Evolutionary conservation across 2,113 vertebrate species (phyloP).

Genomic region (Meleagris gallopavo): DNA sequence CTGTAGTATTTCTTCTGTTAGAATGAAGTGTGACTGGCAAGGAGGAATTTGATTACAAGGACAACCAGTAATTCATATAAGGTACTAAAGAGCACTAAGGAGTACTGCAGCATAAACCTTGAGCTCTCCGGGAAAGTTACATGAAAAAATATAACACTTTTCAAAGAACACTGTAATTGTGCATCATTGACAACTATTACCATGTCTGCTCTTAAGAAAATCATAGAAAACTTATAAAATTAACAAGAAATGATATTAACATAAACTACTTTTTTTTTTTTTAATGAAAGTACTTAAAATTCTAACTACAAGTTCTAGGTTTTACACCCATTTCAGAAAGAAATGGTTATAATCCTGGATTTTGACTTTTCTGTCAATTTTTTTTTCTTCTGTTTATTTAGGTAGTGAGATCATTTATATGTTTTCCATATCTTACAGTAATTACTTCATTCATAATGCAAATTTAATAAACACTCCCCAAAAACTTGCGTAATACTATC

Average conservation of each 20-base stretch:
- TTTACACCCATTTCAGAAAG: neutral
- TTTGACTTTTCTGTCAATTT: neutral
- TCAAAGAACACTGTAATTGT: neutral
- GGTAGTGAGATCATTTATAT: neutral
- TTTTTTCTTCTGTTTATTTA: neutral
- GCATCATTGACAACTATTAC: neutral
- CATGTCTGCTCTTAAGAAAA: neutral
- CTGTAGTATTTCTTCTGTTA: neutral
- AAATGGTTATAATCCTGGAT: neutral
- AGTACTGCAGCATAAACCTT: neutral
- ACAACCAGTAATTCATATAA: neutral
- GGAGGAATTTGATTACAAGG: conserved; percentile 1
- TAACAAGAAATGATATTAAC: neutral
- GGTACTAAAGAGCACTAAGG: neutral
- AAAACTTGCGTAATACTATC: neutral
- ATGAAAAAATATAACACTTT: neutral
- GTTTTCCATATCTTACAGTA: neutral
- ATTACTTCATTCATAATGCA: neutral
- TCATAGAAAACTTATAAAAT: neutral
- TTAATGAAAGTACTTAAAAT: neutral
- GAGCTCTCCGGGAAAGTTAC: neutral
- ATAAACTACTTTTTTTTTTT: neutral
- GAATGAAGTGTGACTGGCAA: neutral
- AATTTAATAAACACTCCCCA: neutral
- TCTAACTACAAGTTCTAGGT: neutral